These are phyloP conservation scores for Dendrolimus punctatus DNA, from an alignment of 1,140 invertebrate genomes.

Conservation along the genomic window DNA sequence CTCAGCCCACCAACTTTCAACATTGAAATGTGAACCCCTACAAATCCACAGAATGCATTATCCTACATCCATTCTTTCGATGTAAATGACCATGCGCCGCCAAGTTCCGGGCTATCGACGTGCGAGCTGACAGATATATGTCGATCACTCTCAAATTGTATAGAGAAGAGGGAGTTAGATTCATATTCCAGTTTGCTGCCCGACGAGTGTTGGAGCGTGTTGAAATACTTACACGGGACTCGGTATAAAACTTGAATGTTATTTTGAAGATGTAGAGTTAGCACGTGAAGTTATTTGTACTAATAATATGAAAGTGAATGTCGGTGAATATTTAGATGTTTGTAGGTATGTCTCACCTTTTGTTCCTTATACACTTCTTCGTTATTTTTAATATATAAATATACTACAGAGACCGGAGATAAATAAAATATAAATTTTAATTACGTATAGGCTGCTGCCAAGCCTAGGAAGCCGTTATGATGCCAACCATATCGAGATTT, in stretches of 20 bases:
- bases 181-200: conserved; percentile 30
- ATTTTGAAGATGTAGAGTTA: conserved; percentile 25
- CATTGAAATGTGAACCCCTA: conserved; percentile 1
- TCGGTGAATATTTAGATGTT: no score
- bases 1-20: not conserved
- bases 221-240: conserved; percentile 62
- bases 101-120: conserved; percentile 5
- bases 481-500: no score
- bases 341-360: no score
- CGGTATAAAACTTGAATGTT: conserved; percentile 55
- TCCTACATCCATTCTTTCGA: conserved; percentile 15
- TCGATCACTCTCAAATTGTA: conserved; percentile 15
- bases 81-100: conserved; percentile 12
- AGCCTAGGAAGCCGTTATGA: no score
- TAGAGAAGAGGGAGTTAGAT: conserved; percentile 28
- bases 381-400: no score
- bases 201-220: conserved; percentile 36
- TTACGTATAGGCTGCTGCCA: no score
- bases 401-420: no score
- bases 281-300: conserved; percentile 17
- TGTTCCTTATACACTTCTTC: no score
- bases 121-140: conserved; percentile 13
- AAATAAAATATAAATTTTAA: no score
- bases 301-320: no score
- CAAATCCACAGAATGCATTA: conserved; percentile 16